phyloP scores from a whole-genome alignment of 1,140 invertebrate genomes.

The Battus philenor region DNA sequence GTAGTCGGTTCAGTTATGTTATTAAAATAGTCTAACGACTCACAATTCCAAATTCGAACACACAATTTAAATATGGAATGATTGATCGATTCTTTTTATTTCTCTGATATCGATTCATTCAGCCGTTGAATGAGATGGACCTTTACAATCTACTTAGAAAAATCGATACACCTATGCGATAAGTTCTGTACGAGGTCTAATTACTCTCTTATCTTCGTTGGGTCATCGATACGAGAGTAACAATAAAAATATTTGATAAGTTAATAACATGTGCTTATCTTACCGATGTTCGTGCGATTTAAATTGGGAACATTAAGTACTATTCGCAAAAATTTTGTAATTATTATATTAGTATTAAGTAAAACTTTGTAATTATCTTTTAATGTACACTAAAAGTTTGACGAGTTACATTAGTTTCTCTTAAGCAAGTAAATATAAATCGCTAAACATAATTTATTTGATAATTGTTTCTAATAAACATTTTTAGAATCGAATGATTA shows the following conservation, averaged over 20 bases:
- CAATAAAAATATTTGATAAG: constrained; percentile 59
- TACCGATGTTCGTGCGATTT: constrained; percentile 30
- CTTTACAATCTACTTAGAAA: constrained; percentile 62
- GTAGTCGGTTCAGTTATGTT: no score
- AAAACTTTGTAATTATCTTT: no score
- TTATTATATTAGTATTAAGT: constrained; percentile 13
- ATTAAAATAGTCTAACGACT: constrained; percentile 9
- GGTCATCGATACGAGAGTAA: constrained; percentile 52
- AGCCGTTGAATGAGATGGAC: constrained; percentile 48
- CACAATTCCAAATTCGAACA: constrained; percentile 38
- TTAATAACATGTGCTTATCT: constrained; percentile 55
- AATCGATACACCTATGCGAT: constrained; percentile 67
- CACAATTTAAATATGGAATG: constrained; percentile 59
- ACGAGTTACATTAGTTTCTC: no score
- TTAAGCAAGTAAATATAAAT: no score
- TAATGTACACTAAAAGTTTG: no score
- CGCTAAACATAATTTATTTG: no score
- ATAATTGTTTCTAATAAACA: no score
- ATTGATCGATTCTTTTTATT: constrained; percentile 69
- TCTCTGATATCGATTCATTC: constrained; percentile 56
- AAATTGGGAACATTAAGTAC: constrained; percentile 20
- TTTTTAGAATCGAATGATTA: no score
- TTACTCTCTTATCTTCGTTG: constrained; percentile 62
- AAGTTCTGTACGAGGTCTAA: constrained; percentile 58
- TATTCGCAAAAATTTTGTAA: constrained; percentile 11